phyloP scores from a whole-genome alignment of 2,888 invertebrate genomes.

The Ferdinandea cuprea region DNA sequence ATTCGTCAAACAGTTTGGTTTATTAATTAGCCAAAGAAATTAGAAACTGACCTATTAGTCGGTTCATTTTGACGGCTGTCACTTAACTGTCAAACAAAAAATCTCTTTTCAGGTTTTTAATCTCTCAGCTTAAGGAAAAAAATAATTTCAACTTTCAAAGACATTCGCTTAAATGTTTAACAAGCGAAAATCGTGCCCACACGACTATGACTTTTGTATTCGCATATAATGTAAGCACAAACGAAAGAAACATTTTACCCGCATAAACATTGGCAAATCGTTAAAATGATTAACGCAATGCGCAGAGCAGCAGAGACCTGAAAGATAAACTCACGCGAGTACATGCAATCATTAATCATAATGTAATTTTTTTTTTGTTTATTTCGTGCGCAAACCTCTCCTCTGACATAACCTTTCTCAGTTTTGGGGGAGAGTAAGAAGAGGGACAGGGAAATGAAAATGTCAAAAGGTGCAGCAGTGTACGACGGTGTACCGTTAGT shows the following conservation, averaged over 20 bases:
- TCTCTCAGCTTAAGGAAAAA: constrained; percentile 16
- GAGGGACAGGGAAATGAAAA: constrained; percentile 10
- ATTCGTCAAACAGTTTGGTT: no score
- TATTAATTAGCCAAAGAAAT: no score
- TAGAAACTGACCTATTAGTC: no score
- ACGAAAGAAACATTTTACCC: neutral
- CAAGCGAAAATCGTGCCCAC: constrained; percentile 29
- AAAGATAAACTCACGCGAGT: constrained; percentile 27
- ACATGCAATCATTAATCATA: constrained; percentile 44
- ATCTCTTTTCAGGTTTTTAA: constrained; percentile 13
- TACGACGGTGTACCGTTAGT: constrained; percentile 40
- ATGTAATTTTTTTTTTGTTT: constrained; percentile 22
- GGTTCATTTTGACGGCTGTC: no score
- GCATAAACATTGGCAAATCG: constrained; percentile 21
- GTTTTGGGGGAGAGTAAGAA: no score
- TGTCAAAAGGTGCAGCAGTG: constrained; percentile 43
- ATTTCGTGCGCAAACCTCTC: neutral
- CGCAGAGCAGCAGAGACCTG: constrained; percentile 11
- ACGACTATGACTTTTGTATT: constrained; percentile 23
- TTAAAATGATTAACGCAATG: constrained; percentile 45
- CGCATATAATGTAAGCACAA: neutral
- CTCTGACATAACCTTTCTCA: no score
- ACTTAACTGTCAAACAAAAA: no score
- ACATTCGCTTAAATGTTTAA: constrained; percentile 26
- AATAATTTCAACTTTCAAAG: constrained; percentile 9